Evolutionary conservation across 2,888 invertebrate species (phyloP).

Genomic region (Latrodectus hesperus): DNA sequence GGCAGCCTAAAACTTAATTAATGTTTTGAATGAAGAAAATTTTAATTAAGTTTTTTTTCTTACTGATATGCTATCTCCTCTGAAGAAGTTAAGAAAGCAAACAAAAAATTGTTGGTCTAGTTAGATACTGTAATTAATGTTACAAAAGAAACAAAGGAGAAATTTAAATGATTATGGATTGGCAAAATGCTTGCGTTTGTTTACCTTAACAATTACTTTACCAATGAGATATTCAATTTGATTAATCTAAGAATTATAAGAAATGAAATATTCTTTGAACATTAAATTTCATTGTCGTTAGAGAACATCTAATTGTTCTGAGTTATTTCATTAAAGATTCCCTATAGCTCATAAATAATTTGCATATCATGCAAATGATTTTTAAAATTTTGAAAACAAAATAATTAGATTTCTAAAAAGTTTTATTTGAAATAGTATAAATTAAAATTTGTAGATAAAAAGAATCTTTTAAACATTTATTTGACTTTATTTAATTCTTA

Average conservation of each 20-base stretch:
- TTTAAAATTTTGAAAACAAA: no score
- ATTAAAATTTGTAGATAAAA: no score
- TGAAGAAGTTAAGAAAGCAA: neutral
- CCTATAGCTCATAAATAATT: no score
- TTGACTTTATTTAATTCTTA: no score
- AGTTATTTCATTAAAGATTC: no score
- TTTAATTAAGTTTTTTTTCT: constrained; percentile 27
- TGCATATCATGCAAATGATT: no score
- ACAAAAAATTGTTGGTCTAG: neutral
- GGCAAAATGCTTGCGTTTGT: neutral
- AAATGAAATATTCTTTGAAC: neutral
- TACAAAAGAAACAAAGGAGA: neutral
- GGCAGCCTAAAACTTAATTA: constrained; percentile 37
- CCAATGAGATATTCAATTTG: constrained; percentile 3
- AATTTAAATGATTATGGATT: constrained; percentile 3
- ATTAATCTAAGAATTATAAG: neutral
- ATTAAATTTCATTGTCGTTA: no score
- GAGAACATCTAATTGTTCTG: no score
- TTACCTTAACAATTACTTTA: neutral
- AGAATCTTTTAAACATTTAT: no score
- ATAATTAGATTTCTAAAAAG: no score
- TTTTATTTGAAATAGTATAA: no score
- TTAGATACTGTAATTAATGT: neutral
- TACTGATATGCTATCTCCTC: neutral
- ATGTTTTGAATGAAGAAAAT: constrained; percentile 14